Base-by-base conservation (phyloP, 2,888 invertebrate genomes). In the Hirtodrosophila trivittata region DNA sequence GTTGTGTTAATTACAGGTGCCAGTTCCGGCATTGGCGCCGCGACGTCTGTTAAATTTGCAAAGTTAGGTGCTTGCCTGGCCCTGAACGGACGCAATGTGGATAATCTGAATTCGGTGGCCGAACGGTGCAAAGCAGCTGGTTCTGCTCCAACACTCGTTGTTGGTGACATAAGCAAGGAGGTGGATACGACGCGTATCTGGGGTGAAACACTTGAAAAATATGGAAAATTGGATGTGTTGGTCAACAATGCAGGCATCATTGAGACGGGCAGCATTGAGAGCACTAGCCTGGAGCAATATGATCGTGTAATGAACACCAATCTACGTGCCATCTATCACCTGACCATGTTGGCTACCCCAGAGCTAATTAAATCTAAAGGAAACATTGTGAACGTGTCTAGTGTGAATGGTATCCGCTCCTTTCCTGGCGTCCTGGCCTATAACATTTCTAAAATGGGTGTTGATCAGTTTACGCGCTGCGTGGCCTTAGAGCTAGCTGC, bases 401-500 rank as follows among this genome's bases (percentile, higher is more conserved):
- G 98, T 89, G 97, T 98, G 0, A 96, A 95, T 86, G 98, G 98
- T 1, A 92, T 97, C 16, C 92, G 98, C 86, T 94, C 98, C 39
- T 98, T 98, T 89, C 94, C 98, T 1, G 95, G 95, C 5, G 95
- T 98, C 0, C 90, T 98, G 38, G 95, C 97, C 0, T 99, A 99
- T 90, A 95, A 95, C 76, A 94, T 99, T 90, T 97, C 97, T 0
- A 99, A 99, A 91, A 93, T 97, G 30, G 96, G 98, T 0, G 92
- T 99, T 0, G 99, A 99, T 91, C 98, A 98, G 89, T 94, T 99
- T 72, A 99, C 99, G 0, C 93, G 96, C 78, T 98, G 98, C 90
- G 93, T 95, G 1, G 98, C 99, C 2, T 91, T 99, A 57, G 98
- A 97, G 87, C 89, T 97, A 49, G 97, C 96, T 12, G 86, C 93